Evolutionary conservation across 2,113 vertebrate genomes (phyloP).

Genomic region (Festucalex cinctus): DNA sequence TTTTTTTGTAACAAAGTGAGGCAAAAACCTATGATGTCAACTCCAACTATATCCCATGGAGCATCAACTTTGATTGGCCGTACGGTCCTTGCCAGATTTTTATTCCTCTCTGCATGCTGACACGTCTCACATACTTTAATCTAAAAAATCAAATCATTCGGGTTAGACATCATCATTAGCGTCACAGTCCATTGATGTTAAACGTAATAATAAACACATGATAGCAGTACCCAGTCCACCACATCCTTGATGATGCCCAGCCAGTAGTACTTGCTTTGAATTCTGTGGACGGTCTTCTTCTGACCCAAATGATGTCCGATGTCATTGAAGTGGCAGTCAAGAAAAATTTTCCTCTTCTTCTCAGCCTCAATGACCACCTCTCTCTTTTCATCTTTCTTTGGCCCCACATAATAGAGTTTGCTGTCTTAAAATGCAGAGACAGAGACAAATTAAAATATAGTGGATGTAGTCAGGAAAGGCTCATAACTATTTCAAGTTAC

Average conservation of each 20-base stretch:
- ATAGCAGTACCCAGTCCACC: slow-evolving; percentile 82
- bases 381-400: slow-evolving; percentile 85
- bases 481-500: neutral
- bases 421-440: slow-evolving; percentile 61
- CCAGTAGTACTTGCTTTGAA: slow-evolving; percentile 91
- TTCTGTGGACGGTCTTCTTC: slow-evolving; percentile 86
- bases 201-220: neutral
- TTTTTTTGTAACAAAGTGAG: neutral
- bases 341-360: slow-evolving; percentile 80
- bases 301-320: slow-evolving; percentile 86
- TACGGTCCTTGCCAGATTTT: slow-evolving; percentile 69
- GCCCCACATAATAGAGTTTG: slow-evolving; percentile 85
- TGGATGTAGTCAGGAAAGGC: neutral
- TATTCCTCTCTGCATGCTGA: slow-evolving; percentile 82
- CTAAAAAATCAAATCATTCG: slow-evolving; percentile 53
- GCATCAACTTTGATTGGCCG: slow-evolving; percentile 79
- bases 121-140: slow-evolving; percentile 89
- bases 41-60: slow-evolving; percentile 83
- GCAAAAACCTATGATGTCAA: slow-evolving; percentile 77
- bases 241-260: slow-evolving; percentile 90
- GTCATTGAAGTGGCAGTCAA: slow-evolving; percentile 86
- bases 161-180: neutral
- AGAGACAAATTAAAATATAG: neutral
- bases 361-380: slow-evolving; percentile 86
- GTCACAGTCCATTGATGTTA: neutral